Conservation (phyloP, 2,888 invertebrate genomes). For the Micropterix aruncella region DNA sequence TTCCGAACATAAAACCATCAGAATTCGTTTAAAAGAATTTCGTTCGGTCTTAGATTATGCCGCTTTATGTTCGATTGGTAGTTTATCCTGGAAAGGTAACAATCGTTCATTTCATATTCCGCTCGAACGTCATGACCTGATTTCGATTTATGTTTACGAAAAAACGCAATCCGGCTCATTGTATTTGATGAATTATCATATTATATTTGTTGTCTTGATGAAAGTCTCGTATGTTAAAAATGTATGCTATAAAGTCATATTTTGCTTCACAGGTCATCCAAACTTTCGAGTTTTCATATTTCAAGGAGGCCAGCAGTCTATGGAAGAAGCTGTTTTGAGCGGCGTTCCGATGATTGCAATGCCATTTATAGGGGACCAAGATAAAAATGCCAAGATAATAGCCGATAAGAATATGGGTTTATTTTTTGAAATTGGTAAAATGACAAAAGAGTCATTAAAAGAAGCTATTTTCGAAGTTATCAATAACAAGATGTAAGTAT, state of each 20-base stretch:
- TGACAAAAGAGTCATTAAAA: conserved; percentile 4
- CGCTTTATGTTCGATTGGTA: too few relatives aligned
- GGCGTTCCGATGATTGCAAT: conserved; percentile 10
- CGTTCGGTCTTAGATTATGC: too few relatives aligned
- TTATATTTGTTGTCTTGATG: too few relatives aligned
- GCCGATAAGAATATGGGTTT: not conserved
- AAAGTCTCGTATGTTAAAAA: too few relatives aligned
- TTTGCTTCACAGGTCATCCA: conserved; percentile 10
- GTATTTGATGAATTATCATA: too few relatives aligned
- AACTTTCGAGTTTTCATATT: conserved; percentile 10
- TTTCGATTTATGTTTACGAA: too few relatives aligned
- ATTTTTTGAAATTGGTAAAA: not conserved
- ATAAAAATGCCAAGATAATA: conserved; percentile 7
- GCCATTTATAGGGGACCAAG: conserved; percentile 10
- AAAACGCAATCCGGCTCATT: too few relatives aligned
- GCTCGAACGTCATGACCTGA: too few relatives aligned
- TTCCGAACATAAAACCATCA: too few relatives aligned
- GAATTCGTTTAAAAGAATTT: too few relatives aligned
- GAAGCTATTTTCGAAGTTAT: conserved; percentile 3
- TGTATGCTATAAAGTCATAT: not conserved
- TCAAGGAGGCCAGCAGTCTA: conserved; percentile 11
- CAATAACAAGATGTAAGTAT: conserved; percentile 3
- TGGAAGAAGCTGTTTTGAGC: conserved; percentile 10
- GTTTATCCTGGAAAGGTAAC: too few relatives aligned
- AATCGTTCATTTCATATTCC: too few relatives aligned